These are phyloP conservation scores for Solea senegalensis DNA, from an alignment of 2,113 vertebrate species.

Conservation along the genomic window DNA sequence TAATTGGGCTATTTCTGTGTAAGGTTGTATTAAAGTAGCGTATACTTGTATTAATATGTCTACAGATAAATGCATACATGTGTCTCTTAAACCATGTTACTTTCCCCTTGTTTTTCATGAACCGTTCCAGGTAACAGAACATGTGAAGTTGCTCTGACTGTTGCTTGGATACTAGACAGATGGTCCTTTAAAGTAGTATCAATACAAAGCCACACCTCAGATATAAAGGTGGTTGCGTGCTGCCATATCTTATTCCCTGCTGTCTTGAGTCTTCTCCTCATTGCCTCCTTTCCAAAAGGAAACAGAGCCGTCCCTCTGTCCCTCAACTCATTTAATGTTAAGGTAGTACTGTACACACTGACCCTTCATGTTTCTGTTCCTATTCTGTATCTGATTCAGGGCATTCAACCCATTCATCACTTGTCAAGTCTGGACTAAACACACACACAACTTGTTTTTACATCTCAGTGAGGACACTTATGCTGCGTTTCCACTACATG, in stretches of 20 bases:
- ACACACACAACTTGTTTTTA: neutral
- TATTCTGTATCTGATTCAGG: conserved; percentile 10
- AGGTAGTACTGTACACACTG: neutral
- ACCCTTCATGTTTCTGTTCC: conserved; percentile 20
- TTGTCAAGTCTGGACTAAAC: conserved; percentile 8
- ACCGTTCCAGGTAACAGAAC: neutral
- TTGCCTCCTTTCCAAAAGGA: conserved; percentile 5
- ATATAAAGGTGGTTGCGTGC: neutral
- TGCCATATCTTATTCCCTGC: conserved; percentile 1
- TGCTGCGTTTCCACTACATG: too few relatives aligned
- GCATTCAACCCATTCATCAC: conserved; percentile 23
- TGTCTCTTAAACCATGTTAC: neutral
- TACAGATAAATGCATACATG: neutral
- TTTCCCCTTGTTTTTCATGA: neutral
- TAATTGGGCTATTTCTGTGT: too few relatives aligned
- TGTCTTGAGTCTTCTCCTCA: neutral
- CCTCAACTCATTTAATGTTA: conserved; percentile 27
- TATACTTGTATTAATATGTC: neutral
- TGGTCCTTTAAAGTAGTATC: too few relatives aligned
- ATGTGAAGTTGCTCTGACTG: conserved; percentile 10
- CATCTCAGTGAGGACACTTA: too few relatives aligned
- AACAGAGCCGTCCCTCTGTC: conserved; percentile 7
- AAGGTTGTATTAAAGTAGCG: too few relatives aligned
- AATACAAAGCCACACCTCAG: neutral
- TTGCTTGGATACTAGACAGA: conserved; percentile 28